Conservation (phyloP, 2,888 invertebrate species). For the Branchellion lobata region DNA sequence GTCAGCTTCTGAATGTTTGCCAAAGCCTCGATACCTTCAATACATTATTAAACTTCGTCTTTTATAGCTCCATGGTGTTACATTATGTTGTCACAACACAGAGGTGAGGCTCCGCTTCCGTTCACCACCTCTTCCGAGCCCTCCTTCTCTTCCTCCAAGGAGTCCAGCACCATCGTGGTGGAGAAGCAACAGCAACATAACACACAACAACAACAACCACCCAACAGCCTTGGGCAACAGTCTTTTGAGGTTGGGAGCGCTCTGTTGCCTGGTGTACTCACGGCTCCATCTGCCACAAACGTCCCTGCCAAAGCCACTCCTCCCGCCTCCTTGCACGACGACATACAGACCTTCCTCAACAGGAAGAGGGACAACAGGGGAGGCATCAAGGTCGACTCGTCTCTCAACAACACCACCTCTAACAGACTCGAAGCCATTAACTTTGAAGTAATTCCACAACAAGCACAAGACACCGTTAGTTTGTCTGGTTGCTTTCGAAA, state of each 20-base stretch:
- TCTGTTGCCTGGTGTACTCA: neutral
- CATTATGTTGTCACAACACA: neutral
- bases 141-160: conserved; percentile 76
- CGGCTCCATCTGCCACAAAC: neutral
- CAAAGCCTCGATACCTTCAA: too few relatives aligned
- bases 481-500: too few relatives aligned
- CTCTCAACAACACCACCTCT: too few relatives aligned
- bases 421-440: too few relatives aligned
- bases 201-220: too few relatives aligned
- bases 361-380: conserved; percentile 11
- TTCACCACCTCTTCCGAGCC: conserved; percentile 50
- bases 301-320: neutral
- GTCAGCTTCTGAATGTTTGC: neutral
- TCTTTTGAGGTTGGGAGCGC: too few relatives aligned
- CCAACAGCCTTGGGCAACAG: too few relatives aligned
- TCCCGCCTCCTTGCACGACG: neutral
- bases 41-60: too few relatives aligned
- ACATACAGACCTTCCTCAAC: neutral
- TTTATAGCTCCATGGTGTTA: neutral
- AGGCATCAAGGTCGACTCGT: neutral
- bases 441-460: too few relatives aligned
- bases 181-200: conserved; percentile 69
- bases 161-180: conserved; percentile 77
- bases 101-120: conserved; percentile 45
- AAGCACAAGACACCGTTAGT: too few relatives aligned